These are phyloP conservation scores for Euplagia quadripunctaria DNA, from an alignment of 2,888 invertebrate species.

Conservation along the genomic window DNA sequence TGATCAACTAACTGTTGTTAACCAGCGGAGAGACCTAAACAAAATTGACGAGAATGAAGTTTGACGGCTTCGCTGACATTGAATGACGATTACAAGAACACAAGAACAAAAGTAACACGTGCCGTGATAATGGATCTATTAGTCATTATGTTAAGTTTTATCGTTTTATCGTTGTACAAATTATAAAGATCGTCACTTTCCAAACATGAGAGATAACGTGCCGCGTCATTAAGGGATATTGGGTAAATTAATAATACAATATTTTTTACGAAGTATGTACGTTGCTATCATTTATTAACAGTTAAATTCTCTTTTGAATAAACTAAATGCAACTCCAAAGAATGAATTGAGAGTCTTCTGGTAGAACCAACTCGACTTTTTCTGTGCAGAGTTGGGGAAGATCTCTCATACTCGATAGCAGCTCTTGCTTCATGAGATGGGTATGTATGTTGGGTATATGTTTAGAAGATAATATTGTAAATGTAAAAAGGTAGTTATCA, in stretches of 20 bases:
- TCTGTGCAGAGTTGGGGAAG: background rate
- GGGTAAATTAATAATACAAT: background rate
- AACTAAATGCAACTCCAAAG: background rate
- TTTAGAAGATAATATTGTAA: too few species aligned
- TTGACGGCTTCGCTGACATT: conserved; percentile 18
- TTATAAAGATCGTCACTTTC: conserved; percentile 8
- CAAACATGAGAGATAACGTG: conserved; percentile 9
- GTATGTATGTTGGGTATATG: too few species aligned
- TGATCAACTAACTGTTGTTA: background rate
- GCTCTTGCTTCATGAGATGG: too few species aligned
- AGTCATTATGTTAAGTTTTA: conserved; percentile 2
- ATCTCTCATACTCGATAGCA: background rate
- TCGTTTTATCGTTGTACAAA: background rate
- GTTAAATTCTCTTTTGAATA: background rate
- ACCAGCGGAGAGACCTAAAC: background rate
- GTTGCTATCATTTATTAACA: background rate
- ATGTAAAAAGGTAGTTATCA: too few species aligned
- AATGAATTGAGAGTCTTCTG: background rate
- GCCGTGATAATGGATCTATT: conserved; percentile 1
- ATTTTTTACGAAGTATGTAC: background rate
- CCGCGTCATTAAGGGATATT: background rate
- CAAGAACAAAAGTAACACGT: conserved; percentile 9
- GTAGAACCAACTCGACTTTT: background rate
- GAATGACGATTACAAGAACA: conserved; percentile 15
- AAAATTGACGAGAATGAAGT: conserved; percentile 9